phyloP scores from a whole-genome alignment of 2,888 invertebrate species.

The Oscheius sp. region DNA sequence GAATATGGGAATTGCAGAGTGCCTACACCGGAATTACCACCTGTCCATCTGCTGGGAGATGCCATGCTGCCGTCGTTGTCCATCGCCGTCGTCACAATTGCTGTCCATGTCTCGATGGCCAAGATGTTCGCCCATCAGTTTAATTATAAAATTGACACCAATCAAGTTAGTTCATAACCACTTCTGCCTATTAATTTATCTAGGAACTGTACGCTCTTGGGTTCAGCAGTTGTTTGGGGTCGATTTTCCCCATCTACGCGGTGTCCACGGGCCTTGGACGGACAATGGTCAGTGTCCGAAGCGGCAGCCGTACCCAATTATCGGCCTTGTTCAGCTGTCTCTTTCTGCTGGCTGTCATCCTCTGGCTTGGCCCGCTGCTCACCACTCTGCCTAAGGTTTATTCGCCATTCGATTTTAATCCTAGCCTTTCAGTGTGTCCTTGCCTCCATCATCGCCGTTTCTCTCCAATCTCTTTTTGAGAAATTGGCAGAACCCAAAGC shows the following conservation, averaged over 20 bases:
- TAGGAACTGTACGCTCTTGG: constrained; percentile 63
- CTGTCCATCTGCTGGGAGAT: constrained; percentile 48
- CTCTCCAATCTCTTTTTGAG: constrained; percentile 75
- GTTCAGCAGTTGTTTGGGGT: constrained; percentile 80
- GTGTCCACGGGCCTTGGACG: constrained; percentile 76
- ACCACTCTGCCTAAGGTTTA: constrained; percentile 83
- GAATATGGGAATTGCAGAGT: constrained; percentile 2
- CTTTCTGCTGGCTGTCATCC: constrained; percentile 83
- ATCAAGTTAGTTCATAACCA: constrained; percentile 73
- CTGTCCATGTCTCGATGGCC: constrained; percentile 76
- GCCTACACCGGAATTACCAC: constrained; percentile 67
- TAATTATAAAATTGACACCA: constrained; percentile 75
- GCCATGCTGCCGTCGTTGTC: constrained; percentile 77
- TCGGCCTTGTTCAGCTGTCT: constrained; percentile 82
- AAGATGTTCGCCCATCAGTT: constrained; percentile 75
- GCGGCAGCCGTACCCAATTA: constrained; percentile 85
- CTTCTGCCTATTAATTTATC: not conserved
- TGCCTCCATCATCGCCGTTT: constrained; percentile 74
- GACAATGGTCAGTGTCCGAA: constrained; percentile 83
- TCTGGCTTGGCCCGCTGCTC: constrained; percentile 90
- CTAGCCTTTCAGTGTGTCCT: constrained; percentile 67
- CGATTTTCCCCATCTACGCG: constrained; percentile 76
- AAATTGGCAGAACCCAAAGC: constrained; percentile 81
- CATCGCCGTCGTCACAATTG: constrained; percentile 75
- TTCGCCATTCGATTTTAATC: not conserved